Evolutionary conservation across 2,888 invertebrate species (phyloP).

Genomic region (Trichopoda pennipes): DNA sequence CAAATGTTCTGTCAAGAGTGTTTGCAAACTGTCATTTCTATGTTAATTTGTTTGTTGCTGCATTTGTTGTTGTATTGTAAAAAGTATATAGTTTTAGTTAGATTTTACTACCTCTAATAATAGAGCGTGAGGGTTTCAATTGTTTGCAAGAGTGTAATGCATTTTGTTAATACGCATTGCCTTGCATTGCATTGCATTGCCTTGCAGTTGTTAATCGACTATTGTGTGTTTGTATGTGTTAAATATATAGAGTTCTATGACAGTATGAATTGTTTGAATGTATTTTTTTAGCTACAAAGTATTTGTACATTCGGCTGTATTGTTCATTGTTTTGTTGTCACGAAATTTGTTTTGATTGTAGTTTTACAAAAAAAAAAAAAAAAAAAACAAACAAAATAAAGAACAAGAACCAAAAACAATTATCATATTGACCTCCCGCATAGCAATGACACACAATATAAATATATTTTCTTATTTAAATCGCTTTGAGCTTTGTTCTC

Average conservation of each 20-base stretch:
- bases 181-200: conserved; percentile 48
- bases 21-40: conserved; percentile 66
- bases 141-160: conserved; percentile 12
- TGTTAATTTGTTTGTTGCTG: conserved; percentile 60
- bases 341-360: conserved; percentile 53
- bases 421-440: conserved; percentile 68
- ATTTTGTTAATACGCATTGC: conserved; percentile 56
- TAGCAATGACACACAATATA: conserved; percentile 60
- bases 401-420: too few species aligned
- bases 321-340: conserved; percentile 62
- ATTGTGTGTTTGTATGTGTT: neutral
- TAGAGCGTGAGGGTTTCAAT: conserved; percentile 29
- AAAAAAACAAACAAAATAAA: too few species aligned
- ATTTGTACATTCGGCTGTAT: conserved; percentile 23
- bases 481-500: neutral
- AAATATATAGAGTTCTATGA: conserved; percentile 25
- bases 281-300: conserved; percentile 7
- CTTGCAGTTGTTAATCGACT: neutral
- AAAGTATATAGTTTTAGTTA: conserved; percentile 5
- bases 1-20: conserved; percentile 65
- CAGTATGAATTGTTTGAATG: conserved; percentile 11
- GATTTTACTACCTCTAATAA: conserved; percentile 55
- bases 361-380: conserved; percentile 30
- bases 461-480: conserved; percentile 12
- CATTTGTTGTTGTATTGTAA: neutral